Conservation (phyloP, 2,888 invertebrate genomes). For the Zhuqinia jingwanae region DNA sequence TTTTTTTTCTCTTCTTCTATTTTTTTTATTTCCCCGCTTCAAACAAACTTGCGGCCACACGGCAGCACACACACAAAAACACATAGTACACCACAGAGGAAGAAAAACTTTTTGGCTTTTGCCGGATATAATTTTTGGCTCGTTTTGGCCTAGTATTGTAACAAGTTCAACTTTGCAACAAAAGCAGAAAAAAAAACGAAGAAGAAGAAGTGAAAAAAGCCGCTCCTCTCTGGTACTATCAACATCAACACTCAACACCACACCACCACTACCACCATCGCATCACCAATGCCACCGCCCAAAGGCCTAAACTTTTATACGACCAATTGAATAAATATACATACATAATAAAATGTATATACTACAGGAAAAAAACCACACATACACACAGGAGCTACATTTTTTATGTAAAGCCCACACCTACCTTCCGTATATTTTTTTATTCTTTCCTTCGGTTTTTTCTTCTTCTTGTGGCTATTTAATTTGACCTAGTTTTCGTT, state of each 20-base stretch:
- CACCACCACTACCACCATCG: too few species aligned
- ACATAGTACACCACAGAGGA: neutral
- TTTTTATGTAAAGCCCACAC: conserved; percentile 47
- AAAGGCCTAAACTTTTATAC: conserved; percentile 41
- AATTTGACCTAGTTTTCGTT: conserved; percentile 63
- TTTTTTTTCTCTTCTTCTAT: neutral
- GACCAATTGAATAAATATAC: conserved; percentile 64
- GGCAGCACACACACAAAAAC: neutral
- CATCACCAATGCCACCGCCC: conserved; percentile 33
- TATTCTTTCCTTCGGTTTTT: conserved; percentile 1
- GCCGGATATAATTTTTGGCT: conserved; percentile 62
- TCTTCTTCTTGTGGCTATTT: conserved; percentile 57
- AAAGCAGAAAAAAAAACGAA: conserved; percentile 1
- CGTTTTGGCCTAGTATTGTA: conserved; percentile 57
- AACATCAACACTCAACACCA: conserved; percentile 35
- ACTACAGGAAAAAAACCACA: too few species aligned
- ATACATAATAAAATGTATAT: neutral
- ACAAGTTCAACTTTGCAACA: conserved; percentile 57
- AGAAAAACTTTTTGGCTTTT: conserved; percentile 55
- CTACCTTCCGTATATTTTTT: conserved; percentile 58
- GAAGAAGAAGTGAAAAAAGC: too few species aligned
- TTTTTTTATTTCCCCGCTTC: neutral
- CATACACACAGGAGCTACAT: conserved; percentile 27
- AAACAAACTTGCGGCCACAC: neutral
- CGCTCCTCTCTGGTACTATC: conserved; percentile 6